phyloP scores from a whole-genome alignment of 2,888 invertebrate species.

The Melanophora roralis region DNA sequence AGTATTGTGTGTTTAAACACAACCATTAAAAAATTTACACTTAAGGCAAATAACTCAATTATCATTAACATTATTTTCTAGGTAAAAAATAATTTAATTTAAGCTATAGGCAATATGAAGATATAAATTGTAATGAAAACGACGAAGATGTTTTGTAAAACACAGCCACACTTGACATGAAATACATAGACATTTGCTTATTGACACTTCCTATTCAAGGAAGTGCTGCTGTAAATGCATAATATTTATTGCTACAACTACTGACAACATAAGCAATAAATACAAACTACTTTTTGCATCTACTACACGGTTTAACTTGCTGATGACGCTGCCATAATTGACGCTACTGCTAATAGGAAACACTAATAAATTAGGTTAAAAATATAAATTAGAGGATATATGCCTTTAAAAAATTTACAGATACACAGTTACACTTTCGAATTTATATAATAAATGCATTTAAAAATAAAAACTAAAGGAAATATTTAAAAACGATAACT shows the following conservation, averaged over 20 bases:
- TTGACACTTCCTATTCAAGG: slow-evolving; percentile 17
- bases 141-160: background rate
- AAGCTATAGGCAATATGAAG: slow-evolving; percentile 28
- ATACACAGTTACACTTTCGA: background rate
- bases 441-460: background rate
- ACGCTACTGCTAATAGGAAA: slow-evolving; percentile 42
- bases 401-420: background rate
- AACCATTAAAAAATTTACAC: slow-evolving; percentile 51
- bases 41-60: slow-evolving; percentile 59
- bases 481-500: slow-evolving; percentile 29
- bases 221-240: background rate
- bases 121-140: background rate
- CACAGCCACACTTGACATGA: background rate
- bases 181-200: background rate
- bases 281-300: background rate
- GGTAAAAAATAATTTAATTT: slow-evolving; percentile 61
- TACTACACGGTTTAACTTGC: background rate
- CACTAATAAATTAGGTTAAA: slow-evolving; percentile 57
- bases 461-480: slow-evolving; percentile 14
- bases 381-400: slow-evolving; percentile 30
- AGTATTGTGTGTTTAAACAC: no score
- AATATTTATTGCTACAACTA: background rate
- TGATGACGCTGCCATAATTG: background rate
- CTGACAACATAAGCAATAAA: background rate
- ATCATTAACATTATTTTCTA: slow-evolving; percentile 53